Conservation (phyloP, 2,888 invertebrate species). For the Melinaea menophilus region DNA sequence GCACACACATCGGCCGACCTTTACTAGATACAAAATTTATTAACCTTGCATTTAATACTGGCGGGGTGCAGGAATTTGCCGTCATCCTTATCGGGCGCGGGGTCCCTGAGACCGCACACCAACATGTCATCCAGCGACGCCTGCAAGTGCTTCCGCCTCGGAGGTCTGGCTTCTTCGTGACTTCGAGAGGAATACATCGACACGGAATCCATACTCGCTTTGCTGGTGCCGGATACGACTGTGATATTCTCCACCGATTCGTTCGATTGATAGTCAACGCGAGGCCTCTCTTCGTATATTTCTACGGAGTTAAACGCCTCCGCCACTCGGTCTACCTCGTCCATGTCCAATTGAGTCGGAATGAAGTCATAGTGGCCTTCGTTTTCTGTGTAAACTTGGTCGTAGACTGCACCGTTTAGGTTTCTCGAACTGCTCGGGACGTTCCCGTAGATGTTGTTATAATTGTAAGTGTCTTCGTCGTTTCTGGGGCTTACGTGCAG, state of each 20-base stretch:
- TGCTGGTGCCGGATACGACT: slow-evolving; percentile 62
- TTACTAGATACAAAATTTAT: slow-evolving; percentile 13
- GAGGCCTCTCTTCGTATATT: slow-evolving; percentile 61
- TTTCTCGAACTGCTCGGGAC: slow-evolving; percentile 53
- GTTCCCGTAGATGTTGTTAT: slow-evolving; percentile 63
- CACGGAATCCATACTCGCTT: slow-evolving; percentile 73
- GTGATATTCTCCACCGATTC: slow-evolving; percentile 79
- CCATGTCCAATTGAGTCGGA: slow-evolving; percentile 52
- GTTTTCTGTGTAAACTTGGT: slow-evolving; percentile 67
- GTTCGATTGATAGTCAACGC: slow-evolving; percentile 55
- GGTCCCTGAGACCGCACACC: slow-evolving; percentile 61
- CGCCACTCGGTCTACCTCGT: slow-evolving; percentile 55
- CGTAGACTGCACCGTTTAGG: slow-evolving; percentile 62
- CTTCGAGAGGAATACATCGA: slow-evolving; percentile 79
- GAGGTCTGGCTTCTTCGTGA: slow-evolving; percentile 68
- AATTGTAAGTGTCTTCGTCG: slow-evolving; percentile 73
- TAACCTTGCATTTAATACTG: slow-evolving; percentile 64
- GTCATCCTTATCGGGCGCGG: slow-evolving; percentile 53
- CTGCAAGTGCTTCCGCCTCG: slow-evolving; percentile 56
- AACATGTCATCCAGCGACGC: slow-evolving; percentile 80
- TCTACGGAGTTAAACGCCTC: slow-evolving; percentile 67
- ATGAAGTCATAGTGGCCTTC: slow-evolving; percentile 68
- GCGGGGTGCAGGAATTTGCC: slow-evolving; percentile 69
- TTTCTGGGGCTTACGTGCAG: slow-evolving; percentile 53
- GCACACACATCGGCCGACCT: too few relatives aligned